These are phyloP conservation scores for Oxyruncus cristatus DNA, from an alignment of 2,113 vertebrate genomes.

Conservation along the genomic window DNA sequence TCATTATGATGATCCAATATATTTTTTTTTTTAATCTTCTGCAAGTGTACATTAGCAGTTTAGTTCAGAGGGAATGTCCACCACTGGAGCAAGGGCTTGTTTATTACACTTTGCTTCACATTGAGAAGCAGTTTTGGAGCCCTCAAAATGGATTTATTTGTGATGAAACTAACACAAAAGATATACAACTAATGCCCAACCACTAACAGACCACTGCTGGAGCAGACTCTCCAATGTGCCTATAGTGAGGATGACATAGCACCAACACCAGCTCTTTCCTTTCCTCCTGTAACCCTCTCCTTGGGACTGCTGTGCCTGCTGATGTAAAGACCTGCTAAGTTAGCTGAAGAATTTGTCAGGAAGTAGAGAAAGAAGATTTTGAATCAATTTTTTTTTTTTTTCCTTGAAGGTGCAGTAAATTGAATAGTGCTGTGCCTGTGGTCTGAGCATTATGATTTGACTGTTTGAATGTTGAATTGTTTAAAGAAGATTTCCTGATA, in stretches of 20 bases:
- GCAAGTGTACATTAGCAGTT: not conserved
- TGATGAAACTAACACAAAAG: not conserved
- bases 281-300: not conserved
- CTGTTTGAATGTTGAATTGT: not conserved
- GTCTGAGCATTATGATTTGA: not conserved
- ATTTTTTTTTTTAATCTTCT: constrained; percentile 39
- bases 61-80: not conserved
- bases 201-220: no score
- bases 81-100: not conserved
- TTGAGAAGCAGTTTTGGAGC: not conserved
- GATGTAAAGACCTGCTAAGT: not conserved
- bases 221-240: not conserved
- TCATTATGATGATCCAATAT: constrained; percentile 75
- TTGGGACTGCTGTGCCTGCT: not conserved
- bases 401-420: constrained; percentile 72
- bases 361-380: constrained; percentile 81
- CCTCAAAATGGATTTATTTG: not conserved
- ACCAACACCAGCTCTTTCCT: not conserved
- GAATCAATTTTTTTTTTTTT: constrained; percentile 69
- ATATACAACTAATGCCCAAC: not conserved
- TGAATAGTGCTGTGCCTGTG: not conserved
- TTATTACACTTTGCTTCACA: not conserved
- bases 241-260: no score
- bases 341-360: constrained; percentile 74
- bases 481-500: not conserved